Conservation (phyloP, 2,888 invertebrate genomes). For the Drosophila putrida region DNA sequence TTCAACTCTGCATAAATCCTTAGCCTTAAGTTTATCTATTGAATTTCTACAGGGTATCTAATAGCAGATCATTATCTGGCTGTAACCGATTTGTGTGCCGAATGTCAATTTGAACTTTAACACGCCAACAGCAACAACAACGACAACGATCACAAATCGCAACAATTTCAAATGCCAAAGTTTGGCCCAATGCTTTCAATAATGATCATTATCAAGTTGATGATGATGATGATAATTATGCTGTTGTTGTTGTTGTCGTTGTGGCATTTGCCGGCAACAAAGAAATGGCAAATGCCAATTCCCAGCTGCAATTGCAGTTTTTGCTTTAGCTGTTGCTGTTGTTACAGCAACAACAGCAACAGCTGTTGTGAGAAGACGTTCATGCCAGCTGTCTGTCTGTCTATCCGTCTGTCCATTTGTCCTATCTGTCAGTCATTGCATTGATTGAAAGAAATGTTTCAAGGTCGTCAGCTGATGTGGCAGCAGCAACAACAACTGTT, state of each 20-base stretch:
- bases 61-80: conserved; percentile 26
- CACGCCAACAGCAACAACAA: conserved; percentile 45
- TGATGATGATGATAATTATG: conserved; percentile 14
- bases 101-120: conserved; percentile 75
- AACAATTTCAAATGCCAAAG: conserved; percentile 66
- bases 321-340: conserved; percentile 17
- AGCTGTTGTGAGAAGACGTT: conserved; percentile 13
- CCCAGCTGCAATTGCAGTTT: conserved; percentile 37
- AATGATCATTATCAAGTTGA: conserved; percentile 27
- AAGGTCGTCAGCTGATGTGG: conserved; percentile 65
- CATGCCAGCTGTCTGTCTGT: neutral
- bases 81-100: conserved; percentile 44
- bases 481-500: conserved; percentile 11
- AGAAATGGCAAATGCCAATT: conserved; percentile 76
- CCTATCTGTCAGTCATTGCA: conserved; percentile 32
- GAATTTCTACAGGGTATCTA: conserved; percentile 22
- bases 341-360: conserved; percentile 17
- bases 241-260: conserved; percentile 38
- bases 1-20: too few relatives aligned
- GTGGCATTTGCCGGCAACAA: conserved; percentile 74
- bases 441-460: conserved; percentile 70
- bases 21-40: too few relatives aligned
- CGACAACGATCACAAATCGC: conserved; percentile 3
- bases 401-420: neutral
- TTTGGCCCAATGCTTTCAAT: conserved; percentile 31